Evolutionary conservation across 1,140 invertebrate species (phyloP).

Genomic region (Lutraria rhynchaena): DNA sequence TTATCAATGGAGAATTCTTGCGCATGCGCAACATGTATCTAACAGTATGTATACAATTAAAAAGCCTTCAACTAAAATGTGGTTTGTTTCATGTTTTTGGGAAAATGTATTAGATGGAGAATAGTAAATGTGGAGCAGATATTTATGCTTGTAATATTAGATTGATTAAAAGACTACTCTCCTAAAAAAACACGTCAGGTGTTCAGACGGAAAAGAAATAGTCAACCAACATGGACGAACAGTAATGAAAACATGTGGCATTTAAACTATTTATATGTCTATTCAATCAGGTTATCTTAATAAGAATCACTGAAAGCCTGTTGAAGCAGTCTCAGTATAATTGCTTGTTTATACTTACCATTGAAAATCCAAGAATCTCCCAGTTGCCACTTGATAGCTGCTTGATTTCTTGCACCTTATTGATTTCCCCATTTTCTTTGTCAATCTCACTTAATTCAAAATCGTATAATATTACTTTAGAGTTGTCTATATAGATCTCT

Average conservation of each 20-base stretch:
- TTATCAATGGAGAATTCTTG: too few relatives aligned
- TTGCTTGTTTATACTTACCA: constrained; percentile 23
- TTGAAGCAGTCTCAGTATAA: too few relatives aligned
- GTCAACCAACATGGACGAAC: too few relatives aligned
- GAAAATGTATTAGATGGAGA: too few relatives aligned
- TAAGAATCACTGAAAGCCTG: not conserved
- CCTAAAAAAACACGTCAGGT: not conserved
- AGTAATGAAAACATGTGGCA: not conserved
- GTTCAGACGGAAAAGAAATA: too few relatives aligned
- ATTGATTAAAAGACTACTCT: too few relatives aligned
- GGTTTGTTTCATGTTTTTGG: too few relatives aligned
- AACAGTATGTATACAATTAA: too few relatives aligned
- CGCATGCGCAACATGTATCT: too few relatives aligned
- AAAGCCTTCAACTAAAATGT: too few relatives aligned
- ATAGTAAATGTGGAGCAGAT: too few relatives aligned
- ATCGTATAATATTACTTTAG: constrained; percentile 30
- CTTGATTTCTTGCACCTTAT: constrained; percentile 11
- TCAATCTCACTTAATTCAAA: constrained; percentile 32
- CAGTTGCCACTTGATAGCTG: constrained; percentile 10
- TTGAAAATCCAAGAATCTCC: constrained; percentile 12
- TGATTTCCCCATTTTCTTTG: not conserved
- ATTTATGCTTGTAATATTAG: too few relatives aligned
- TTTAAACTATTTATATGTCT: not conserved
- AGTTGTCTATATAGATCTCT: constrained; percentile 14
- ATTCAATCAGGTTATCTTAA: not conserved